Conservation (phyloP, 2,797 vertebrate species). For the Typhlichthys subterraneus region DNA sequence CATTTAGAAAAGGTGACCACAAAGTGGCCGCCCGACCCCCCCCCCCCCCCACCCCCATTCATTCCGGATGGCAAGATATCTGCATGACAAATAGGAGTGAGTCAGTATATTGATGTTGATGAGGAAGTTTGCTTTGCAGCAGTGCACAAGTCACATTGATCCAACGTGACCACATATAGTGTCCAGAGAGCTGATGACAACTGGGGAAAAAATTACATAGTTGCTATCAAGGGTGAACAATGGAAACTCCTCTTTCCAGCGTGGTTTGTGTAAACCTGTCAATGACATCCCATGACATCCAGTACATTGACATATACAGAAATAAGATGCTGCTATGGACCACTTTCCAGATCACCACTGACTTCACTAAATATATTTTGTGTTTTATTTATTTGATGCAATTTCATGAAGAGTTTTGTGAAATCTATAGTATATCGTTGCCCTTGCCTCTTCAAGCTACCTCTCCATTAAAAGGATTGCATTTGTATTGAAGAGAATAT, state of each 20-base stretch:
- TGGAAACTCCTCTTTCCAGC: slow-evolving; percentile 29
- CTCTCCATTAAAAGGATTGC: no score
- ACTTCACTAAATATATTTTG: no score
- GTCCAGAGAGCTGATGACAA: slow-evolving; percentile 17
- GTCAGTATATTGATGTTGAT: slow-evolving; percentile 55
- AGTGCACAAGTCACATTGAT: slow-evolving; percentile 35
- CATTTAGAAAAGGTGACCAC: slow-evolving; percentile 70
- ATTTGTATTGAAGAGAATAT: no score
- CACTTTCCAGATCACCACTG: slow-evolving; percentile 1
- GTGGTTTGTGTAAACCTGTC: slow-evolving; percentile 21
- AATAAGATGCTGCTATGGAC: slow-evolving; percentile 10
- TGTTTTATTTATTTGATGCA: no score
- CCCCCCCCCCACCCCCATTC: slow-evolving; percentile 20
- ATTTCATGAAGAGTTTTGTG: no score
- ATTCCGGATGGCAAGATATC: slow-evolving; percentile 49
- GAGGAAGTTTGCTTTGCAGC: slow-evolving; percentile 55
- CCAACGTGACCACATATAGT: slow-evolving; percentile 29
- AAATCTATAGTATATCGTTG: no score
- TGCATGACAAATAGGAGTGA: slow-evolving; percentile 37
- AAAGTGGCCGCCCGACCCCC: slow-evolving; percentile 63
- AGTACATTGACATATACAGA: no score
- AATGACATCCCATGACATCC: no score
- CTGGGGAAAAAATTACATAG: slow-evolving; percentile 2
- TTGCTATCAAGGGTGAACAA: slow-evolving; percentile 24
- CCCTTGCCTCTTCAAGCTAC: no score